phyloP scores from a whole-genome alignment of 2,888 invertebrate genomes.

The Galerucella calmariensis region DNA sequence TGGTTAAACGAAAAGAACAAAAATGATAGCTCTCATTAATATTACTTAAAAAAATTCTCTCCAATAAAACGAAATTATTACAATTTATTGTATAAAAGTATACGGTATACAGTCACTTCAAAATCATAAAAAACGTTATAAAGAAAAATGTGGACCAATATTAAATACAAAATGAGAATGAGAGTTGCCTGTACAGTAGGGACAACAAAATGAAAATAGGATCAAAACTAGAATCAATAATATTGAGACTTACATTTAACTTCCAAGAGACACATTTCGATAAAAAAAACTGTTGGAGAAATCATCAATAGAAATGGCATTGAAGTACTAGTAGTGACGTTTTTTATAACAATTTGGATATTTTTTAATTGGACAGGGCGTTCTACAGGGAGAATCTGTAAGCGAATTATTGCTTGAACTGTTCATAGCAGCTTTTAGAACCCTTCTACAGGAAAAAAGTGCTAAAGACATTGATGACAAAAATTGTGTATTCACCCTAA shows the following conservation, averaged over 20 bases:
- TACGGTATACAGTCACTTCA: neutral
- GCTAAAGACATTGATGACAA: no score
- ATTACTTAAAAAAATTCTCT: neutral
- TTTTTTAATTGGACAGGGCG: no score
- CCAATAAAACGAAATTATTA: constrained; percentile 2
- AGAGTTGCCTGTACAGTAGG: neutral
- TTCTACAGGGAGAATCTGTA: no score
- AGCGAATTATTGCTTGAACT: no score
- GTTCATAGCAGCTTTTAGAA: no score
- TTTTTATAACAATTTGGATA: no score
- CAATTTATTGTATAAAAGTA: neutral
- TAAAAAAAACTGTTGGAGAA: neutral
- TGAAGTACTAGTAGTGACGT: no score
- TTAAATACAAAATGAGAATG: neutral
- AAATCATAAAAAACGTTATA: neutral
- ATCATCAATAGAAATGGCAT: no score
- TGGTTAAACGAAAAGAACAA: constrained; percentile 10
- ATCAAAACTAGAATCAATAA: no score
- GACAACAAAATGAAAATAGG: neutral
- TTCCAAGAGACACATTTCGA: neutral
- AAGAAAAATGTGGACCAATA: neutral
- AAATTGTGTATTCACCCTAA: no score
- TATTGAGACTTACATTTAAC: no score
- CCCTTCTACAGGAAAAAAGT: no score
- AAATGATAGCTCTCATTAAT: constrained; percentile 24